Base-by-base conservation (phyloP, 2,113 vertebrate species). In the Elanoides forficatus region DNA sequence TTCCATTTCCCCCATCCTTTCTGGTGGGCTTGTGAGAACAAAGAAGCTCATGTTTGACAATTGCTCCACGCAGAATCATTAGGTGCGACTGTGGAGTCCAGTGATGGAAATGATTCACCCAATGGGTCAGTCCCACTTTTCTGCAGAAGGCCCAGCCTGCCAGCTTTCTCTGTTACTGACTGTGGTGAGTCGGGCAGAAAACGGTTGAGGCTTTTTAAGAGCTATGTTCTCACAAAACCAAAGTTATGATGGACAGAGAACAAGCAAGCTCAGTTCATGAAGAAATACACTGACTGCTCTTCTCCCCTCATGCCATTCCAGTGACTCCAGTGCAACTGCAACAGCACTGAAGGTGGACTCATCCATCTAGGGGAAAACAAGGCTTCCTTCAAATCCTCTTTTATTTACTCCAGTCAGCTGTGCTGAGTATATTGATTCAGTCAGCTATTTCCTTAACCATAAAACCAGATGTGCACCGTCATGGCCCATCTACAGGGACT, bases 381-480 rank as follows among this genome's bases (percentile, higher is more conserved):
- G 75, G 85, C 68, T 95, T 71, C 90, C 91, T 92, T 93, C 87
- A 96, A 56, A 62, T 68, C 76, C 79, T 84, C 52, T 62, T 91
- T 81, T 95, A 97, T 97, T 97, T 96, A 97, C 95, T 95, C 87
- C 67, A 80, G 87, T 96, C 91, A 96, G 93, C 94, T 97, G 95
- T 86, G 88, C 82, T 7, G 90, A 81, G 79, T 29, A 70, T 59
- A 97, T 96, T 1, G 29, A 93, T 96, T 96, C 96, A 93, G 93
- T 95, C 93, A 95, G 85, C 87, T 82, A 32, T 93, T 97, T 93
- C 91, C 82, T 90, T 95, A 97, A 95, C 92, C 85, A 60, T 80
- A 91, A 93, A 95, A 93, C 95, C 97, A 97, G 97, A 97, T 95
- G 97, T 96, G 95, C 11, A 2, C 68, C 32, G 95, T 97, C 96